phyloP scores from a whole-genome alignment of 2,113 vertebrate genomes.

The Hippopotamus amphibius region DNA sequence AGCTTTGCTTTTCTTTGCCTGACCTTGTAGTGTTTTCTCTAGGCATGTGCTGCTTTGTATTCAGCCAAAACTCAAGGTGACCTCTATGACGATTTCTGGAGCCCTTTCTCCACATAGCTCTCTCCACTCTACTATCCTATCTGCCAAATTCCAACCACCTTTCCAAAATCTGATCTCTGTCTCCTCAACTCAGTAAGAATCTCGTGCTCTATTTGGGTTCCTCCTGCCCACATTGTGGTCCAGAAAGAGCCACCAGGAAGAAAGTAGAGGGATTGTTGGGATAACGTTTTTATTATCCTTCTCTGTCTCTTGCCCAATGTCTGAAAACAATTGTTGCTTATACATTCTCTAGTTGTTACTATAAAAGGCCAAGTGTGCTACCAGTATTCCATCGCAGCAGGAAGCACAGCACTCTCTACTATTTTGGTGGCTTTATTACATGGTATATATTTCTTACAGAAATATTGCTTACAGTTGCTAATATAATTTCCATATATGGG shows the following conservation, averaged over 20 bases:
- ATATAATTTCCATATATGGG: background rate
- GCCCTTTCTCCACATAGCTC: background rate
- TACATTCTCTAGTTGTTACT: background rate
- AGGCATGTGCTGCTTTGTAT: background rate
- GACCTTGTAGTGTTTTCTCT: background rate
- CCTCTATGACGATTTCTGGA: background rate
- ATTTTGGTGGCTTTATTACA: background rate
- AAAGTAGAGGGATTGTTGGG: background rate
- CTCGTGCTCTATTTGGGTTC: background rate
- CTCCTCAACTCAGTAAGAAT: background rate
- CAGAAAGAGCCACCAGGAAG: background rate
- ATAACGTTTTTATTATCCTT: background rate
- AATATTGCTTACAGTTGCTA: background rate
- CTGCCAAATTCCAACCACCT: background rate
- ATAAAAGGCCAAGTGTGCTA: background rate
- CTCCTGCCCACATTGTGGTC: background rate
- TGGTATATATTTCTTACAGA: background rate
- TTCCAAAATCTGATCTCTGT: background rate
- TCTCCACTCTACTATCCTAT: background rate
- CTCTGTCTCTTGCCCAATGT: background rate
- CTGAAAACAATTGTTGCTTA: background rate
- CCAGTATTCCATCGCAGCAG: background rate
- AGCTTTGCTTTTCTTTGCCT: background rate
- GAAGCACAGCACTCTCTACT: background rate
- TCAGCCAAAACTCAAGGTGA: background rate